phyloP scores from a whole-genome alignment of 2,888 invertebrate genomes.

The Zeuzera pyrina region DNA sequence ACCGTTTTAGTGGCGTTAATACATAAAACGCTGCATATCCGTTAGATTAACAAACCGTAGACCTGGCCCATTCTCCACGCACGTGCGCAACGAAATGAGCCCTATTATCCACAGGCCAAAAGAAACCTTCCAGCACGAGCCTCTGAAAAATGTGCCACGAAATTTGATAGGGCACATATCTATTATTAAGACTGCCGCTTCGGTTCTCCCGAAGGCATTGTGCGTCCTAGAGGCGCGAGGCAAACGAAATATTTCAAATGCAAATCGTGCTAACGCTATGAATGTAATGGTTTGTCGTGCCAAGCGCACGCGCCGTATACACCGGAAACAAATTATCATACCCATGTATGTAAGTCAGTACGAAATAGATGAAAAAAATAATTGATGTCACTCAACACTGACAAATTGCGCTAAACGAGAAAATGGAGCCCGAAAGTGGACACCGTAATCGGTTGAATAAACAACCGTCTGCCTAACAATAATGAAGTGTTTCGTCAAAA shows the following conservation, averaged over 20 bases:
- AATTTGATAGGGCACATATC: slow-evolving; percentile 62
- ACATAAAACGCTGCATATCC: slow-evolving; percentile 10
- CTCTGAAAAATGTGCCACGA: slow-evolving; percentile 67
- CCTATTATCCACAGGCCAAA: slow-evolving; percentile 49
- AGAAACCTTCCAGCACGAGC: slow-evolving; percentile 51
- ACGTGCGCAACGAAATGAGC: slow-evolving; percentile 57
- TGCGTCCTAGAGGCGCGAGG: slow-evolving; percentile 55
- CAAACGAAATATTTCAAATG: slow-evolving; percentile 69
- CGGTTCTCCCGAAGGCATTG: slow-evolving; percentile 46
- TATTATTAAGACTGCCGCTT: slow-evolving; percentile 46
- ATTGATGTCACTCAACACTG: slow-evolving; percentile 60
- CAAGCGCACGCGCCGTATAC: slow-evolving; percentile 64
- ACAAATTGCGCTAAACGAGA: slow-evolving; percentile 63
- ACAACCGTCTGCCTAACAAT: slow-evolving; percentile 26
- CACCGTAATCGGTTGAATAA: slow-evolving; percentile 34
- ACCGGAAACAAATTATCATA: slow-evolving; percentile 74
- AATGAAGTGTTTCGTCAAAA: slow-evolving; percentile 29
- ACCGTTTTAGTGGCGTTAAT: slow-evolving; percentile 4
- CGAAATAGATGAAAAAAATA: slow-evolving; percentile 60
- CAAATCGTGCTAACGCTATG: slow-evolving; percentile 70
- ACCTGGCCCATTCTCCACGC: slow-evolving; percentile 45
- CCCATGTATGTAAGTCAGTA: slow-evolving; percentile 66
- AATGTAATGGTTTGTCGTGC: slow-evolving; percentile 70
- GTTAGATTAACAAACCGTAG: slow-evolving; percentile 29
- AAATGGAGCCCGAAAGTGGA: slow-evolving; percentile 44